Evolutionary conservation across 2,888 invertebrate genomes (phyloP), one percentile per base, ranked within the genome.

Genomic region (Hylaea fasciaria): DNA sequence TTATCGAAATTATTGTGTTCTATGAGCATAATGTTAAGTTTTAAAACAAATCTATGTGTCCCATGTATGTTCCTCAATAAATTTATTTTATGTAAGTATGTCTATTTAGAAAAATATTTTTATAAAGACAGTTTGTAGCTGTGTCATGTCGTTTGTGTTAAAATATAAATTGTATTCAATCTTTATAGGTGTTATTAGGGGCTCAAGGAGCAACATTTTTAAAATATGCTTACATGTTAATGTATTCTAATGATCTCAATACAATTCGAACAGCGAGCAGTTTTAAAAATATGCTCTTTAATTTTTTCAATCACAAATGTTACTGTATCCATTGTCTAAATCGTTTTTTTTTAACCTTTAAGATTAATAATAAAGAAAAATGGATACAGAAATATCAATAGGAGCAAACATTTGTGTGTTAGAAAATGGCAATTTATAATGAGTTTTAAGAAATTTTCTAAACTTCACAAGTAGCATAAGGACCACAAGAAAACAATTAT

Each of bases 171-270:
- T 75, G 69, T 74, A 73, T 69, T 70, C 72, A 69, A 61, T 68
- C 62, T 63, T 50, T 77, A 74, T 69, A 65, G 65, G 68, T 66
- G 61, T 73, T 58, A 58, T 22, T 22, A 10, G 53, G 62, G 61
- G 85, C 86, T 85, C 86, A 70, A 74, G 81, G 86, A 86, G 85
- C 85, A 61, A 70, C 64, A 64, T 77, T 80, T 77, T 76, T 66
- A 71, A 68, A 67, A 66, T 71, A 72, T 77, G 71, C 72, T 79
- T 70, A 70, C 72, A 65, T 74, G 66, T 77, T 78, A 75, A 62
- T 65, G 57, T 63, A 66, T 62, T 64, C 62, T 77, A 81, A 82
- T 87, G 89, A 89, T 89, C 89, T 89, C 89, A 71, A 59, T 73
- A 70, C 66, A 78, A 78, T 73, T 69, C 70, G 70, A 71, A 73